Evolutionary conservation across 2,888 invertebrate genomes (phyloP), one percentile per base, ranked within the genome.

Genomic region (Dryomyza anilis): DNA sequence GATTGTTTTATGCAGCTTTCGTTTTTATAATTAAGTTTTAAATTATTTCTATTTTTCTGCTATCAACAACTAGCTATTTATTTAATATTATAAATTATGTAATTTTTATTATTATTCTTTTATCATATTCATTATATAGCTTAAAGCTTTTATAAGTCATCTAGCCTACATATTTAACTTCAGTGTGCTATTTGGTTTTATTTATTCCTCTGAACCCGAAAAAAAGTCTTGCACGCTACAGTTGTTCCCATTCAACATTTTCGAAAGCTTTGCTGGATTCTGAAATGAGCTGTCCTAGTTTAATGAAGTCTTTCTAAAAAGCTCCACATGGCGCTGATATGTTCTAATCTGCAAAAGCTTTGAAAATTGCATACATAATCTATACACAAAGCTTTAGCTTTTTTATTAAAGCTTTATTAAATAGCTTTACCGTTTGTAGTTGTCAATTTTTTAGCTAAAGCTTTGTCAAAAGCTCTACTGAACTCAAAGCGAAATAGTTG

Each of bases 191-290:
- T 27, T 58, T 16, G n/a, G 48, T 59, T 25, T 33, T 7, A 14
- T 48, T 19, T 16, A n/a, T n/a, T n/a, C n/a, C n/a, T n/a, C n/a
- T n/a, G n/a, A n/a, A n/a, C n/a, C n/a, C n/a, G n/a, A n/a, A n/a
- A n/a, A n/a, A n/a, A n/a, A n/a, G n/a, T n/a, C 25, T 59, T 58
- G 27, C 58, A 58, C n/a, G 29, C 45, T 46, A 58, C 29, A 74
- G 71, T 76, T 76, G 76, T 74, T 76, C 76, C 76, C 76, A 69
- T 76, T 76, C 74, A 76, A 76, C 75, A 70, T 72, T 59, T 27
- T 48, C 5, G 69, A 72, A 75, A 73, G 74, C 75, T 76, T 74
- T 76, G 21, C 12, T 25, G 55, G 30, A 56, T 39, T 56, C 14
- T 56, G 21, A 23, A 3, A 6, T 39, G 1, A 1, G 39, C 25